Evolutionary conservation across 2,797 vertebrate species (phyloP).

Genomic region (Alcedo atthis): DNA sequence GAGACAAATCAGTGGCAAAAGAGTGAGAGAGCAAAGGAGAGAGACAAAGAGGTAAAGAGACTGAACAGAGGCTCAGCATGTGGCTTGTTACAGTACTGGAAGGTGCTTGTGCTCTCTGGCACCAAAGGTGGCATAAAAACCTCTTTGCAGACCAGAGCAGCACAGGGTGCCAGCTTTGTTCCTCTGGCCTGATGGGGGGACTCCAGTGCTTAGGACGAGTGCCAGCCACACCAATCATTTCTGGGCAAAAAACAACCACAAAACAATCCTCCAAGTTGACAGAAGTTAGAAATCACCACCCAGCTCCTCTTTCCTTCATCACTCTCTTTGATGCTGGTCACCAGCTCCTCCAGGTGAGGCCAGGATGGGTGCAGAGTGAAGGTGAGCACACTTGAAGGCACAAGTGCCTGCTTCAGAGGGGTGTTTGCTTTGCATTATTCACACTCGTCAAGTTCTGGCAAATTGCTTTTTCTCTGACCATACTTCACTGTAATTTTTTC

Average conservation of each 20-base stretch:
- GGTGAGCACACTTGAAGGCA: background rate
- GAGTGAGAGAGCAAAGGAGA: background rate
- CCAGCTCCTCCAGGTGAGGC: background rate
- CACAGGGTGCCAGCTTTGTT: background rate
- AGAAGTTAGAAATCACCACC: background rate
- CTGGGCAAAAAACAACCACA: background rate
- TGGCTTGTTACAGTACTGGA: background rate
- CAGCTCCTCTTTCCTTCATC: background rate
- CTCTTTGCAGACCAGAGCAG: background rate
- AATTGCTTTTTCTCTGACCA: background rate
- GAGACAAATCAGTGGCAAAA: background rate
- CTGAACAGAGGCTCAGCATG: background rate
- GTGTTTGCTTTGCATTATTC: constrained; percentile 37
- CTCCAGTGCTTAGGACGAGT: background rate
- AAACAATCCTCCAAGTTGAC: background rate
- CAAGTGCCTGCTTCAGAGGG: background rate
- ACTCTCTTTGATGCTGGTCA: background rate
- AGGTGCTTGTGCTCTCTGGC: constrained; percentile 35
- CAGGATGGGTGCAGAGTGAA: background rate
- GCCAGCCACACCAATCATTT: background rate
- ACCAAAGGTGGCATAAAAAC: background rate
- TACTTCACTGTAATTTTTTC: constrained; percentile 14
- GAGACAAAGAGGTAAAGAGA: constrained; percentile 14
- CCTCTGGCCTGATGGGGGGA: background rate
- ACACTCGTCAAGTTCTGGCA: constrained; percentile 37